phyloP scores from a whole-genome alignment of 1,140 invertebrate genomes.

The Hyposmocoma kahamanoa region DNA sequence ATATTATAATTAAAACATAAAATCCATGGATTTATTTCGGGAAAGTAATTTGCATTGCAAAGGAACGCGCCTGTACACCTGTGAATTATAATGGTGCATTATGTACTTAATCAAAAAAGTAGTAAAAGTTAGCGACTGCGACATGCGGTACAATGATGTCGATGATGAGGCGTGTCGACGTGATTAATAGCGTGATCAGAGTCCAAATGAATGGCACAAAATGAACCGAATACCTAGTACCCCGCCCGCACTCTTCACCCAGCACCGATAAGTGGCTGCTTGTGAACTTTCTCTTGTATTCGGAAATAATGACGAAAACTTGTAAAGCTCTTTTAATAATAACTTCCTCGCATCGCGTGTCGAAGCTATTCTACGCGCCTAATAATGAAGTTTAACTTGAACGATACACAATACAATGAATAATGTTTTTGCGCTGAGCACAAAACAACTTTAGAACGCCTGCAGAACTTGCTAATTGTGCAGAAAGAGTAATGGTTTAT shows the following conservation, averaged over 20 bases:
- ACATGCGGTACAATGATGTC: slow-evolving; percentile 12
- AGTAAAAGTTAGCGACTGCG: slow-evolving; percentile 4
- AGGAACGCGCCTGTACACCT: no score
- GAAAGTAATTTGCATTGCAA: no score
- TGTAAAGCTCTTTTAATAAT: slow-evolving; percentile 38
- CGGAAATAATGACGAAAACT: slow-evolving; percentile 33
- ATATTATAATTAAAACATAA: no score
- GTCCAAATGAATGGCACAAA: slow-evolving; percentile 18
- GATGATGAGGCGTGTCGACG: no score
- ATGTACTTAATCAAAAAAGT: background rate
- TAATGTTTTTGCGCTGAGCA: background rate
- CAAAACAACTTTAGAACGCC: no score
- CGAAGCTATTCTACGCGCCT: background rate
- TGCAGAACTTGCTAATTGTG: no score
- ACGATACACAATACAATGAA: background rate
- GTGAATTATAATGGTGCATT: no score
- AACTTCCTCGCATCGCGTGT: slow-evolving; percentile 27
- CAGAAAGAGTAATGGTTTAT: no score
- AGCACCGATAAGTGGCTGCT: slow-evolving; percentile 20
- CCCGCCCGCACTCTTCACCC: background rate
- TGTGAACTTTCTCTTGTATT: slow-evolving; percentile 24
- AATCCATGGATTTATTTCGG: no score
- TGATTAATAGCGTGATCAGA: slow-evolving; percentile 21
- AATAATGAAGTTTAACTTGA: background rate
- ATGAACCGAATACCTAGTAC: slow-evolving; percentile 19